Evolutionary conservation across 2,113 vertebrate genomes (phyloP), one percentile per base, ranked within the genome.

Genomic region (Philantomba maxwellii): DNA sequence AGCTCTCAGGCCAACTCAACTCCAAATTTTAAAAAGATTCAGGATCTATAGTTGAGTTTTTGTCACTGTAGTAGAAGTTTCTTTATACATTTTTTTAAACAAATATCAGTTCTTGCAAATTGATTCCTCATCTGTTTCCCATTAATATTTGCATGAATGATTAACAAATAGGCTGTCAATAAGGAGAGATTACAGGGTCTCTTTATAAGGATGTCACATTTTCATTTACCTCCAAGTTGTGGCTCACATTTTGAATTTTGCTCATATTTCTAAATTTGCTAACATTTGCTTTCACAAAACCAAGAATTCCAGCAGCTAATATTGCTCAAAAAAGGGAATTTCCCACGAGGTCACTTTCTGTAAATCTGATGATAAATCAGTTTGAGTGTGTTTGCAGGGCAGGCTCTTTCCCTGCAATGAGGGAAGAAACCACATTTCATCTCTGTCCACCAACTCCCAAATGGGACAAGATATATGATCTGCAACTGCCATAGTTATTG

Each of bases 81-180:
- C 70, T 97, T 97, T 97, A 95, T 94, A 95, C 87, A 96, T n/a
- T 55, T 93, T 82, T 97, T 98, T 53, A 92, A 98, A 97, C 94
- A 97, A 97, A 90, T 96, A 96, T 87, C 3, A 7, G 91, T 97
- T 77, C 87, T 97, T 96, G 70, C 91, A 98, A 98, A 98, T 96
- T 94, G 94, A 60, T 96, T 77, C 77, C 96, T 88, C 93, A 77
- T 43, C 97, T 93, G 19, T 87, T 95, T 98, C 97, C 97, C 97
- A 88, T 97, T 91, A 98, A 97, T 39, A 57, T 39, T 57, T 62
- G 97, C 89, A 97, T 97, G 94, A 98, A 98, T 97, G 98, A 98
- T 94, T 97, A 96, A 98, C 95, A 96, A 98, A 97, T 49, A 77
- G 95, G 95, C 85, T 97, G 96, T 91, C 85, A n/a, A 43, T 62